Base-by-base conservation (phyloP, 2,797 vertebrate genomes). In the Sebastes itinus region DNA sequence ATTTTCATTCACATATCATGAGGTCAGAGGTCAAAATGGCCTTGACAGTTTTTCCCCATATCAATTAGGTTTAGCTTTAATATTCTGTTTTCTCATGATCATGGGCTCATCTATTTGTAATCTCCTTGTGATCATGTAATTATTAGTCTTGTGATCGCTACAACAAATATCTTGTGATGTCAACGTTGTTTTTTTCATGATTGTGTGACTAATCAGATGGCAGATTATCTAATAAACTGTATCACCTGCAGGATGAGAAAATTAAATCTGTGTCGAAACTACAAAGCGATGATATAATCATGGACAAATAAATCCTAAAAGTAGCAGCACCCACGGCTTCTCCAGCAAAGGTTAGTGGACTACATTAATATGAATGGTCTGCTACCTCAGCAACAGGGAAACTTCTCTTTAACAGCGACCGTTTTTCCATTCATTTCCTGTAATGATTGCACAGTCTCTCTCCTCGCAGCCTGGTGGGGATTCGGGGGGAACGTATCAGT, bases 371-470 rank as follows among this genome's bases (percentile, higher is more conserved):
- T 30, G 1, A 65, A 62, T 7, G 38, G 12, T 58, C 30, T 66
- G 72, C 75, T 72, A 18, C 67, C 59, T 77, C 82, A 32, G 76
- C 73, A 80, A 27, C 62, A 23, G 20, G 27, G 49, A 25, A 28
- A 10, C 25, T 56, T 72, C 32, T 70, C 68, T 22, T 18, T 18
- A 60, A 52, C 54, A 42, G 60, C 1, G 6, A 62, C 52, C 12
- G 7, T 35, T 79, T 77, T 82, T 28, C 63, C 54, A 55, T 78
- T 77, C 22, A 79, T 77, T 80, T 66, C 49, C 73, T 60, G 62
- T 70, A 73, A 84, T 73, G 66, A 84, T 32, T 78, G 74, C 38
- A 52, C 28, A 42, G 73, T 38, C 80, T 81, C 28, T 22, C 38
- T 23, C 12, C 78, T 42, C 30, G 1, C 63, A 75, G 84, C 77